Base-by-base conservation (phyloP, 2,888 invertebrate genomes). In the Andrena camellia region DNA sequence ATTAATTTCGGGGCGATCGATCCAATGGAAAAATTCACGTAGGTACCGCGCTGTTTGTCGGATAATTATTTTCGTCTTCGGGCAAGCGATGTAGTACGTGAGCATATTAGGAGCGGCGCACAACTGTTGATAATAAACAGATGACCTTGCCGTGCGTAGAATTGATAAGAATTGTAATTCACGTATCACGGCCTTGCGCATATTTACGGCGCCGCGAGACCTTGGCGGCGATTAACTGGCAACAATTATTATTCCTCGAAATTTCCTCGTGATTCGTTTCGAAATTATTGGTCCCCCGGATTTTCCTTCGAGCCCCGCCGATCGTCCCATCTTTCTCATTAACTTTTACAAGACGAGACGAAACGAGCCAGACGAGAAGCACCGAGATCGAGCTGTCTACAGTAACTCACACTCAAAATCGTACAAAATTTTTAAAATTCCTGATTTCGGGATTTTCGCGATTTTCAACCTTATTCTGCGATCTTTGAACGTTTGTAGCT, bases 91-190 rank as follows among this genome's bases (percentile, higher is more conserved):
- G 42, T 42, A 48, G 33, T 26, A 67, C 60, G 50, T 31, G 50
- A 48, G 54, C 72, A 54, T 23, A 60, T 72, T 72, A 52, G 66
- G 35, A 72, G 83, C 80, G 76, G 72, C 83, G 82, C 78, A 82
- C 81, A 78, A 85, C 81, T 59, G 78, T 83, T 76, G 82, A 89
- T 89, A 89, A 91, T 89, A 90, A 88, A 83, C 72, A 72, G 33
- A 71, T 86, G 90, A 91, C 92, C 92, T 92, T 91, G 92, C 72
- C 86, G 83, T 86, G 77, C 87, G 86, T 83, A 81, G 85, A 90
- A 91, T 88, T 91, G 92, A 92, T 92, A 92, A 92, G 90, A 87
- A 89, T 90, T 90, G 88, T 90, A 92, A 91, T 91, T 90, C 89
- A 87, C 88, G 88, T 90, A 90, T 91, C 86, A 88, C 84, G 89